phyloP scores from a whole-genome alignment of 2,113 vertebrate species.

The Dipodomys spectabilis region DNA sequence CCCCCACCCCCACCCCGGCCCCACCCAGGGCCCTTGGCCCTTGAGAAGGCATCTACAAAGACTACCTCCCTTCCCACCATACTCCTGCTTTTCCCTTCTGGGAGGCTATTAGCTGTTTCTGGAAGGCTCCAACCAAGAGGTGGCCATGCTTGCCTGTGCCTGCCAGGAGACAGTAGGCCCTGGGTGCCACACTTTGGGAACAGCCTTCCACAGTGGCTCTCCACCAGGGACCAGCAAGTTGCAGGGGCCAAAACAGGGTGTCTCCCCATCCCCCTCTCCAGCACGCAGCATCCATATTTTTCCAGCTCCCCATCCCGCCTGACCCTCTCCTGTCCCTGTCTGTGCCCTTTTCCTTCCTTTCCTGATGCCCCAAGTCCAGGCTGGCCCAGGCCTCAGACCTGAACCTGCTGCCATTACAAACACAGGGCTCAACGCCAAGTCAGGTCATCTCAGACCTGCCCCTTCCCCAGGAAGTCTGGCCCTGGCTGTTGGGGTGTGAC shows the following conservation, averaged over 20 bases:
- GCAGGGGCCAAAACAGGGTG: too few species aligned
- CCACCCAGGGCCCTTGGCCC: background rate
- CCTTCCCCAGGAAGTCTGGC: background rate
- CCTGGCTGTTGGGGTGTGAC: background rate
- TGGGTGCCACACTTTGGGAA: background rate
- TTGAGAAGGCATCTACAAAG: background rate
- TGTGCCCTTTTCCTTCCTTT: background rate
- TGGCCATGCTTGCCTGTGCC: fast-evolving
- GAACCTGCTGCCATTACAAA: constrained; percentile 74
- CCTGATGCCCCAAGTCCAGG: background rate
- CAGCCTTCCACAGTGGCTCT: background rate
- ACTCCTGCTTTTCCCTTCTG: background rate
- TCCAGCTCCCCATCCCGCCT: background rate
- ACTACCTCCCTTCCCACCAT: background rate
- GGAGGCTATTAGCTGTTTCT: background rate
- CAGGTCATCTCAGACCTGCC: too few species aligned
- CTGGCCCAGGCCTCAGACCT: background rate
- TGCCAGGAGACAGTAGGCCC: background rate
- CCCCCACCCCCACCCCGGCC: too few species aligned
- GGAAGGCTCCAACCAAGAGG: background rate
- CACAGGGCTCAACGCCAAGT: constrained; percentile 56
- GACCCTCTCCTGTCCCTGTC: too few species aligned
- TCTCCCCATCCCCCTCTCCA: too few species aligned
- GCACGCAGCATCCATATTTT: too few species aligned
- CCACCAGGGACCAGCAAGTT: too few species aligned